A percentile compares a stretch with the other conserved stretches of the same genome.
Conservation (phyloP, 2,888 invertebrate species). For the Diarsia brunnea region DNA sequence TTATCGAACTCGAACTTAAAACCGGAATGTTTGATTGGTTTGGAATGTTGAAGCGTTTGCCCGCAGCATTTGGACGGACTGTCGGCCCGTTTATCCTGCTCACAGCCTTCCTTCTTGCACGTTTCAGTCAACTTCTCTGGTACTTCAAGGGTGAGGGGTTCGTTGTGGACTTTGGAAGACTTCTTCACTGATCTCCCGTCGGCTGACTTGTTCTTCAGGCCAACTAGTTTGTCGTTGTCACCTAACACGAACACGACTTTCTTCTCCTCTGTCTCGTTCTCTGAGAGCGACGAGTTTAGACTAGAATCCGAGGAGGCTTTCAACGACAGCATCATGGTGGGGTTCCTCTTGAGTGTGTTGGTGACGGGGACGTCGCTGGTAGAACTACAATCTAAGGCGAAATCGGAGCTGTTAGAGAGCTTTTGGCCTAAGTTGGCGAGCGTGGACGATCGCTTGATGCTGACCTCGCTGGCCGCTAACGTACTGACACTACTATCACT, state of each 20-base stretch:
- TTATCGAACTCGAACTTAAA: conserved; percentile 94
- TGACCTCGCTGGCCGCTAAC: conserved; percentile 77
- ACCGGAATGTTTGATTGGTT: conserved; percentile 92
- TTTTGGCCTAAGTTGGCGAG: conserved; percentile 80
- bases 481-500: conserved; percentile 82
- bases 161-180: conserved; percentile 80
- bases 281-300: conserved; percentile 80
- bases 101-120: conserved; percentile 75
- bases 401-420: conserved; percentile 84
- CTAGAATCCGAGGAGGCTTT: conserved; percentile 82
- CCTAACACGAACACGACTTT: conserved; percentile 93
- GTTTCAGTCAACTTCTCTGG: conserved; percentile 69
- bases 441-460: conserved; percentile 82
- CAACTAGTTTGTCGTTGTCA: conserved; percentile 93
- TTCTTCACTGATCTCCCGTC: conserved; percentile 85
- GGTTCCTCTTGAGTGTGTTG: conserved; percentile 77
- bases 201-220: conserved; percentile 90
- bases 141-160: conserved; percentile 71
- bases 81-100: conserved; percentile 73
- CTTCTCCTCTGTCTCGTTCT: conserved; percentile 78
- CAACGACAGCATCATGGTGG: conserved; percentile 79
- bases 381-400: conserved; percentile 68
- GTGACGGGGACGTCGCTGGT: conserved; percentile 72
- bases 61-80: conserved; percentile 87
- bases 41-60: conserved; percentile 90